Conservation (phyloP, 2,113 vertebrate genomes). For the Penelope pileata region DNA sequence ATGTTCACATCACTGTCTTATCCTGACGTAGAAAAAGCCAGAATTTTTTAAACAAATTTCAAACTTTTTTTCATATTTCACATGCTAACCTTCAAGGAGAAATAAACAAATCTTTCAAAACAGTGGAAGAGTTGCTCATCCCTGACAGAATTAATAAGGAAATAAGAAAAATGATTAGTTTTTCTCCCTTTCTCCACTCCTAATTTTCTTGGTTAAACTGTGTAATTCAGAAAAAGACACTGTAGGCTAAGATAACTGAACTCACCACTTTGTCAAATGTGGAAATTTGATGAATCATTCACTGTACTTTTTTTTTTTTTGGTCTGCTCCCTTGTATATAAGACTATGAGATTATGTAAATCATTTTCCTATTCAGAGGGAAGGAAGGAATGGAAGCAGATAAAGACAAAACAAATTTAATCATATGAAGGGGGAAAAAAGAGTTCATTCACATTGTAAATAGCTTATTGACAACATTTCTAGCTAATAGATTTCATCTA, state of each 20-base stretch:
- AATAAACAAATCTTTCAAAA: not conserved
- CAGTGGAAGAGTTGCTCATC: not conserved
- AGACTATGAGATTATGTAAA: not conserved
- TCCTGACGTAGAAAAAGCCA: slow-evolving; percentile 10
- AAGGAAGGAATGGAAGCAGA: not conserved
- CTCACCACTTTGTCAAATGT: not conserved
- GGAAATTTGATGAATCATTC: slow-evolving; percentile 22
- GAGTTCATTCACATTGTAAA: not conserved
- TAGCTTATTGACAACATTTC: not conserved
- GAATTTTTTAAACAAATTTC: slow-evolving; percentile 7
- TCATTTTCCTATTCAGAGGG: not conserved
- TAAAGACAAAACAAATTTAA: slow-evolving; percentile 11
- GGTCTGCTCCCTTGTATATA: not conserved
- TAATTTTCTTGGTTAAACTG: not conserved
- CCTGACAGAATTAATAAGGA: not conserved
- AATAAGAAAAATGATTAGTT: not conserved
- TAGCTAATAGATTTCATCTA: not conserved
- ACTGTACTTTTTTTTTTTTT: not conserved
- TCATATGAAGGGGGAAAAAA: not conserved
- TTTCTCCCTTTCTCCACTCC: not conserved
- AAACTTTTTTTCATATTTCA: not conserved
- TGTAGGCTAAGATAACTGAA: not conserved
- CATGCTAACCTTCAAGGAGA: not conserved
- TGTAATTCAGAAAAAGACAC: not conserved
- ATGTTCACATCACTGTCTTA: not conserved